Conservation (phyloP, 64 coral and sea anemone species). For the Stichodactyla helianthus region DNA sequence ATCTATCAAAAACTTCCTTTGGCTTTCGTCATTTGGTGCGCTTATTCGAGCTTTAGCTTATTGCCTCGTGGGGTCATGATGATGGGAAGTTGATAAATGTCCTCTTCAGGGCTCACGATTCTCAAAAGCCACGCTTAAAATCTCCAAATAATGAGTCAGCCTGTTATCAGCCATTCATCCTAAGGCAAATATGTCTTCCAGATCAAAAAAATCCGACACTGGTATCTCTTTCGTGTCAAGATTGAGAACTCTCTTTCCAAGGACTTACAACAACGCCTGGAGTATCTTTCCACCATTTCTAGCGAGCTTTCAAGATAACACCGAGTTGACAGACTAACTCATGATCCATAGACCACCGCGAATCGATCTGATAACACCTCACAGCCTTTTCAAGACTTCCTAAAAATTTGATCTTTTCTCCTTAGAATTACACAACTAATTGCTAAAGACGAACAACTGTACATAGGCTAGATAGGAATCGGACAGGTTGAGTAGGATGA, state of each 20-base stretch:
- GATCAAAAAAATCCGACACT: neutral
- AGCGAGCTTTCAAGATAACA: neutral
- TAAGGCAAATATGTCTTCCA: neutral
- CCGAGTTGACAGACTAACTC: neutral
- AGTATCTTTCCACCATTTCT: neutral
- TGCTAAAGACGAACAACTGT: neutral
- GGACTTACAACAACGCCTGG: neutral
- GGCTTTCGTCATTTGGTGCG: neutral
- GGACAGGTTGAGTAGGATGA: neutral
- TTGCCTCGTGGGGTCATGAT: neutral
- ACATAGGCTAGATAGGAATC: neutral
- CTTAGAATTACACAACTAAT: neutral
- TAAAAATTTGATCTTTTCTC: neutral
- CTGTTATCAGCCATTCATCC: neutral
- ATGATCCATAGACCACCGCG: neutral
- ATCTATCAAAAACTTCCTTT: neutral
- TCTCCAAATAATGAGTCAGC: neutral
- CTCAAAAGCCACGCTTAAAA: neutral
- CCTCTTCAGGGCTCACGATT: slow-evolving; percentile 2
- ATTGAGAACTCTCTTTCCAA: neutral
- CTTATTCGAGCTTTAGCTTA: neutral
- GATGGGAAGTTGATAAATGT: neutral
- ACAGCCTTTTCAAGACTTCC: neutral
- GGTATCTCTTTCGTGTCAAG: neutral
- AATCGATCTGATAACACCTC: neutral